Conservation (phyloP, 2,113 vertebrate genomes). For the Rhea pennata region DNA sequence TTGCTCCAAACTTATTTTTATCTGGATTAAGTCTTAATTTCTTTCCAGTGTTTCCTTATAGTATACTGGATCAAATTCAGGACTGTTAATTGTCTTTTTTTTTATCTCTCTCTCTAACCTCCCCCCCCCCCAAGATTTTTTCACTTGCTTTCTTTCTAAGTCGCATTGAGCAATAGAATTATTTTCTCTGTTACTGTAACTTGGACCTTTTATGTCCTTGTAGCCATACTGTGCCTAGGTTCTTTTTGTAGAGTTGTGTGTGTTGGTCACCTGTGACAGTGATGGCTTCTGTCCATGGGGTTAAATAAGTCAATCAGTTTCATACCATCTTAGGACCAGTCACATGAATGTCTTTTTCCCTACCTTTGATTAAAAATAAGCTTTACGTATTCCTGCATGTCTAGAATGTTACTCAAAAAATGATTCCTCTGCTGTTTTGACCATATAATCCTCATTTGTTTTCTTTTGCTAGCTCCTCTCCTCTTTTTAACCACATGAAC, state of each 20-base stretch:
- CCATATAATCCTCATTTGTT: background rate
- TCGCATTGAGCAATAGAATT: background rate
- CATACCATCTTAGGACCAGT: background rate
- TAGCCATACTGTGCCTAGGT: background rate
- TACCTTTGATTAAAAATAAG: too few relatives aligned
- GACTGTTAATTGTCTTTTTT: background rate
- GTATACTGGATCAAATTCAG: background rate
- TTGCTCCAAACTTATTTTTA: background rate
- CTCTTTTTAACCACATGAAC: background rate
- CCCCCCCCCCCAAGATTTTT: background rate
- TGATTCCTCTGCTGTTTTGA: background rate
- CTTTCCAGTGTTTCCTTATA: background rate
- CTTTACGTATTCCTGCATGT: too few relatives aligned
- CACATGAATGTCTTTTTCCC: background rate
- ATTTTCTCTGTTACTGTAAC: background rate
- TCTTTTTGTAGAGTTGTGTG: background rate
- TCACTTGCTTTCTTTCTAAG: background rate
- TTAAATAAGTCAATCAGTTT: background rate
- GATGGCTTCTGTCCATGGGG: background rate
- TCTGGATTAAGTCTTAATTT: background rate
- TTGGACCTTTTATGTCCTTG: background rate
- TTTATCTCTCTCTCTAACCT: too few relatives aligned
- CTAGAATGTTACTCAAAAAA: background rate
- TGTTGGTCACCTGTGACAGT: too few relatives aligned
- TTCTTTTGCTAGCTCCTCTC: background rate